These are phyloP conservation scores for Tetragnatha montana DNA, from an alignment of 2,888 invertebrate genomes.

Conservation along the genomic window DNA sequence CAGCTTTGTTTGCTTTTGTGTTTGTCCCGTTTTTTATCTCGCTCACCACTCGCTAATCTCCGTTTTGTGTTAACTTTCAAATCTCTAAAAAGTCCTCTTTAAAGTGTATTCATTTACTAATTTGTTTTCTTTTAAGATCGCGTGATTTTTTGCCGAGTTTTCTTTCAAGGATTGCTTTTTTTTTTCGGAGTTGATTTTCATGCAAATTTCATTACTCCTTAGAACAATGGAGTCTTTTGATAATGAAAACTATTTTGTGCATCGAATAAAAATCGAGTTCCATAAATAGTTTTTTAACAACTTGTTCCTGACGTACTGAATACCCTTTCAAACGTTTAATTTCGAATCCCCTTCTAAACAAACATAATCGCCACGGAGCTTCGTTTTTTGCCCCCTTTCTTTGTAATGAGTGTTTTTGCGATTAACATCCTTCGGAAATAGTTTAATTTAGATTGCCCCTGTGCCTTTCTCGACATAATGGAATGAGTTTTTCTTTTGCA, in stretches of 20 bases:
- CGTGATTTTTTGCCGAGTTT: slow-evolving; percentile 12
- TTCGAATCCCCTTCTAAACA: slow-evolving; percentile 22
- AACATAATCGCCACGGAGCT: slow-evolving; percentile 1
- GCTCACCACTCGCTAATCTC: background rate
- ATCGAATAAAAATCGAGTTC: slow-evolving; percentile 19
- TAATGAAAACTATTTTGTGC: slow-evolving; percentile 31
- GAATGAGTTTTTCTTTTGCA: background rate
- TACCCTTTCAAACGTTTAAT: slow-evolving; percentile 16
- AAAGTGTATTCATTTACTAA: slow-evolving; percentile 42
- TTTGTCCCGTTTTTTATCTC: slow-evolving; percentile 19
- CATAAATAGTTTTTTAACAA: background rate
- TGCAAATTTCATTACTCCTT: slow-evolving; percentile 58
- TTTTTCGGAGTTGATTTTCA: slow-evolving; percentile 49
- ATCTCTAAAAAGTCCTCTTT: slow-evolving; percentile 38
- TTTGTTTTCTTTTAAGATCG: slow-evolving; percentile 52
- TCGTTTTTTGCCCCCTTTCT: background rate
- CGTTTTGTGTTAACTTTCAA: slow-evolving; percentile 15
- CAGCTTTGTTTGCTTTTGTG: slow-evolving; percentile 43
- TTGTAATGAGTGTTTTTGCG: slow-evolving; percentile 6
- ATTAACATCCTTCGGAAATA: background rate
- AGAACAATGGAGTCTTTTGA: slow-evolving; percentile 56
- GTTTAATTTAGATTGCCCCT: background rate
- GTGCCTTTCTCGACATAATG: background rate
- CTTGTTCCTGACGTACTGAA: background rate
- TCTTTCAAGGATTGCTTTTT: background rate